phyloP scores from a whole-genome alignment of 2,888 invertebrate species.

The Chrysomela aeneicollis region DNA sequence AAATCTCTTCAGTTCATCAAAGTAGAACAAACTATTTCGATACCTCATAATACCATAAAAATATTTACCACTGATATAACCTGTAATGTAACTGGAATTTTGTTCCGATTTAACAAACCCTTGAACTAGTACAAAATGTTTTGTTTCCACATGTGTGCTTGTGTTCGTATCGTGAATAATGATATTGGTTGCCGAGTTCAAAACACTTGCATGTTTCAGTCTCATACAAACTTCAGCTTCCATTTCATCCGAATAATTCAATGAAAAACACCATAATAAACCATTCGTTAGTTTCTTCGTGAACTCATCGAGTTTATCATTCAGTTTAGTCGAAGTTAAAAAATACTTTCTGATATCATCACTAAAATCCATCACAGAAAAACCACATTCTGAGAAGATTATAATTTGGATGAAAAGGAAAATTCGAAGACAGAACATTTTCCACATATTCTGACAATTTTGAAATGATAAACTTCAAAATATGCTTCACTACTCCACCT shows the following conservation, averaged over 20 bases:
- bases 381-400: neutral
- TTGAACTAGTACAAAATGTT: constrained; percentile 24
- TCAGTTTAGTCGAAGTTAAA: neutral
- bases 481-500: too few relatives aligned
- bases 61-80: constrained; percentile 43
- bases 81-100: constrained; percentile 43
- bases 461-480: neutral
- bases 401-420: neutral
- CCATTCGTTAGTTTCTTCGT: neutral
- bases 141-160: neutral
- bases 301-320: neutral
- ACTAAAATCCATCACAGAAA: neutral
- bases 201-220: constrained; percentile 17
- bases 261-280: neutral
- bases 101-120: constrained; percentile 29
- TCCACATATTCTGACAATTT: neutral
- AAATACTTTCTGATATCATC: neutral
- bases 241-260: neutral
- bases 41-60: constrained; percentile 48
- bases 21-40: constrained; percentile 40
- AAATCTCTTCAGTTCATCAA: constrained; percentile 42
- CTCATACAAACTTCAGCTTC: constrained; percentile 22
- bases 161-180: constrained; percentile 23
- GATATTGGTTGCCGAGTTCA: constrained; percentile 26
- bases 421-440: neutral